Conservation (phyloP, 2,797 vertebrate genomes). For the Gallinago stenura region DNA sequence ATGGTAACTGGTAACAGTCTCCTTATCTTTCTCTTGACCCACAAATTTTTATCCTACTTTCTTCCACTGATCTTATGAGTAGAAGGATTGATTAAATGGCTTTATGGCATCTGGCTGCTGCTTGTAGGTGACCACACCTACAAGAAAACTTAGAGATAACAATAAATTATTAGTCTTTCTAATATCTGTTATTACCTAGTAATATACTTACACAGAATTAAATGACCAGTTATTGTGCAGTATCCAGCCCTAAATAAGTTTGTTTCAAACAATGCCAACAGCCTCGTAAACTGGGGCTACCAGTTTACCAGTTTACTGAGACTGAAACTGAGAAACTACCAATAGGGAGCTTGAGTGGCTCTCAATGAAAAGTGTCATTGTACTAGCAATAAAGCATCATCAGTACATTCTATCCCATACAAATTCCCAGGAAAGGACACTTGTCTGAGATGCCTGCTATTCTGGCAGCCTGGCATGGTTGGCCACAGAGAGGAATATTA, state of each 20-base stretch:
- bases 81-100: neutral
- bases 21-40: neutral
- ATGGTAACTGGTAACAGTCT: neutral
- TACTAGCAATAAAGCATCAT: neutral
- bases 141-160: neutral
- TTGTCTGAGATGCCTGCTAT: neutral
- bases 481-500: neutral
- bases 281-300: neutral
- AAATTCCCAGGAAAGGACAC: neutral
- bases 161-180: neutral
- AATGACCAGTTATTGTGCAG: neutral
- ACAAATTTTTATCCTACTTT: neutral
- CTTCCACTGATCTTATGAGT: neutral
- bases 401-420: neutral
- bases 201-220: neutral
- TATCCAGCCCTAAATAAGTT: neutral
- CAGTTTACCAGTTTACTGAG: too few species aligned
- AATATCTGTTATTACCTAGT: neutral
- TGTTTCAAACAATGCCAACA: neutral
- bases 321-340: neutral
- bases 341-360: neutral
- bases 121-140: neutral
- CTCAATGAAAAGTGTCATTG: neutral
- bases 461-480: neutral
- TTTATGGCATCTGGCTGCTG: neutral